Evolutionary conservation across 2,888 invertebrate genomes (phyloP), one percentile per base, ranked within the genome.

Genomic region (Watsonalla binaria): DNA sequence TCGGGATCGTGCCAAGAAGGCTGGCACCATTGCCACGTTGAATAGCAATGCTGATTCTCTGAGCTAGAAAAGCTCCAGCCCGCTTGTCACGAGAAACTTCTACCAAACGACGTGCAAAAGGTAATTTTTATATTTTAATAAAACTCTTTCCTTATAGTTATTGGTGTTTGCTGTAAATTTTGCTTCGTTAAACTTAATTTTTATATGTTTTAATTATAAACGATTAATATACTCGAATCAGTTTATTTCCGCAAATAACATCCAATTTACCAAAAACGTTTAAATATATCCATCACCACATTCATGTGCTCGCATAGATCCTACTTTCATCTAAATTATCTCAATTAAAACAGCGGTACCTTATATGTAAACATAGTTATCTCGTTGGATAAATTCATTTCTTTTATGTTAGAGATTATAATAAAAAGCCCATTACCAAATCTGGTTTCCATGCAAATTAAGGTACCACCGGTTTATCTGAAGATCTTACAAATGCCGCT

Each of bases 361-460:
- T 39, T 49, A 14, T 37, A 49, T 15, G 49, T 14, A 5, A 15
- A 46, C 46, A 46, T 46, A 15, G 15, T 46, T 46, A 15, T 7
- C 14, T 46, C 14, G 15, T 46, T 46, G 14, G 6, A 15, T 15
- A 15, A 15, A 46, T 15, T 8, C 15, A 14, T 46, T 15, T 46
- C 15, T 15, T 49, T 39, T 37, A 6, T 37, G 35, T 39, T 49
- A 37, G 37, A 15, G 49, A 37, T 49, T 49, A 15, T 15, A 49
- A 37, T 49, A 37, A 39, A 7, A 39, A 49, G 49, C 14, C 14
- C 39, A 15, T 49, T 37, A 15, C 8, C 15, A 49, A 14, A 49
- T 37, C 49, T 37, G 49, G 49, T 49, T 49, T 37, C 14, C 13
- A 49, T 49, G 49, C 39, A 49, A 49, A 49, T 49, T 49, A 49